A percentile compares a stretch with the other conserved stretches of the same genome.
Evolutionary conservation across 2,888 invertebrate species (phyloP).

Genomic region (Nomada ferruginata): DNA sequence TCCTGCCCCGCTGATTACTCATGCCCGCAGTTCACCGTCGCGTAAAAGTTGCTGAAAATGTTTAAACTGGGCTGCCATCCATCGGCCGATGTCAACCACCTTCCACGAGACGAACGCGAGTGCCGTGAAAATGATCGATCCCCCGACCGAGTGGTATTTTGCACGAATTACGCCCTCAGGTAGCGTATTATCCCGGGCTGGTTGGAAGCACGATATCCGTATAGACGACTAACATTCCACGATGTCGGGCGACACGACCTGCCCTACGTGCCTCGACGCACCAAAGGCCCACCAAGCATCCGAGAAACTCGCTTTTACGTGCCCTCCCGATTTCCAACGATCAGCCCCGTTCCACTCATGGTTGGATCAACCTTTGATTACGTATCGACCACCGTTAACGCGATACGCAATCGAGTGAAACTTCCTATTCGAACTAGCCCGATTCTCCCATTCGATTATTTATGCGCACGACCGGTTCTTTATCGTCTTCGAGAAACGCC

Average conservation of each 20-base stretch:
- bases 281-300: conserved; percentile 53
- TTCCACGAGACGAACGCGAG: neutral
- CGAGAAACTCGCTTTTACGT: conserved; percentile 71
- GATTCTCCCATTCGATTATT: conserved; percentile 31
- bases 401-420: conserved; percentile 27
- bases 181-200: conserved; percentile 2
- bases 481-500: conserved; percentile 2
- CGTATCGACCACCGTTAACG: conserved; percentile 55
- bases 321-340: conserved; percentile 57
- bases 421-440: conserved; percentile 51
- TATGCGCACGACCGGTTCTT: conserved; percentile 46
- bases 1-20: too few species aligned
- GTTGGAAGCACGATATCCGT: conserved; percentile 20
- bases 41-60: too few species aligned
- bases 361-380: conserved; percentile 14
- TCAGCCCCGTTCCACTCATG: conserved; percentile 19
- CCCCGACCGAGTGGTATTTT: neutral
- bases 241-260: conserved; percentile 60
- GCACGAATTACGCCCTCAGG: neutral
- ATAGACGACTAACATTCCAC: conserved; percentile 64
- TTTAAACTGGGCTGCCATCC: too few species aligned
- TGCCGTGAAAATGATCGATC: neutral
- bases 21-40: too few species aligned
- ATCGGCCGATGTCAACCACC: neutral
- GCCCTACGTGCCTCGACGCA: conserved; percentile 51